Evolutionary conservation across 1,140 invertebrate species (phyloP).

Genomic region (Leptestheria dahalacensis): DNA sequence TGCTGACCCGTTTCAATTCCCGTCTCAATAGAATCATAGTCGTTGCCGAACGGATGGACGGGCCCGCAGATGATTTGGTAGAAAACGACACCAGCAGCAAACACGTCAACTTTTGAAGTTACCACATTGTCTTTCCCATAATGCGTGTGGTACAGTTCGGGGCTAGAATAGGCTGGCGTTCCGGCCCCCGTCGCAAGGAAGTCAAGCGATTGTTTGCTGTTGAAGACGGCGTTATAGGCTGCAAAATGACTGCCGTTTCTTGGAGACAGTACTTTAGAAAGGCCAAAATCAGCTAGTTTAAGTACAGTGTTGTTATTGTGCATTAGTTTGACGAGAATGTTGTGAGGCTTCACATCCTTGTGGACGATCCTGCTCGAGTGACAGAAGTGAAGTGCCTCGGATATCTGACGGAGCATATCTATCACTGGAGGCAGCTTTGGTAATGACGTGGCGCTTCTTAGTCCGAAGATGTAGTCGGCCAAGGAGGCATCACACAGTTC

Average conservation of each 20-base stretch:
- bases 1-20: neutral
- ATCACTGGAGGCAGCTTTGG: neutral
- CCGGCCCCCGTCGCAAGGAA: neutral
- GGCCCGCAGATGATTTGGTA: neutral
- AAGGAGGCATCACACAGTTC: neutral
- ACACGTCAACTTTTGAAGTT: neutral
- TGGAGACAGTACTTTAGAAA: neutral
- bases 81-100: neutral
- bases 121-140: neutral
- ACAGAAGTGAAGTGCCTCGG: neutral
- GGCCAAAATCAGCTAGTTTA: neutral
- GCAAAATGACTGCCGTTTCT: neutral
- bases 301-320: neutral
- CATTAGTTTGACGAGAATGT: neutral
- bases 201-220: neutral
- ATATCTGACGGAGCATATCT: neutral
- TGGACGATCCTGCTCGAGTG: neutral
- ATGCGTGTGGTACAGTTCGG: neutral
- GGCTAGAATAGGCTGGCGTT: neutral
- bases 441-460: neutral
- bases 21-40: neutral
- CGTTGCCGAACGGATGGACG: neutral
- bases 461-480: neutral
- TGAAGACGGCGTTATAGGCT: neutral
- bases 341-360: neutral